These are phyloP conservation scores for Mohoua ochrocephala DNA, from an alignment of 2,113 vertebrate species.

Conservation along the genomic window DNA sequence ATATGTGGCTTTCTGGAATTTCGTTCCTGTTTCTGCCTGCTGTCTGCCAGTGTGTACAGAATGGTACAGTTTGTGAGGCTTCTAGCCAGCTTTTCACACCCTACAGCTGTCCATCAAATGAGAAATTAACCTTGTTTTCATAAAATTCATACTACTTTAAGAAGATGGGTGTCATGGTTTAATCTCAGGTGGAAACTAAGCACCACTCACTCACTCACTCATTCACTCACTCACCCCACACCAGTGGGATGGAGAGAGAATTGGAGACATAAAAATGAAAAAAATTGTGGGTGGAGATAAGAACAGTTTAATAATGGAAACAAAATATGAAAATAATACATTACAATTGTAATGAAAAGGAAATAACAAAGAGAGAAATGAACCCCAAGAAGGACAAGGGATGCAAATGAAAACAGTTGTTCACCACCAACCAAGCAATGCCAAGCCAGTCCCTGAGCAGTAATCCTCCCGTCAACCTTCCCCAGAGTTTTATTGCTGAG, in stretches of 20 bases:
- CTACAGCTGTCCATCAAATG: background rate
- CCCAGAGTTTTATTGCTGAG: background rate
- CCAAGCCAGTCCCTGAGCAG: background rate
- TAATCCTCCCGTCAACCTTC: background rate
- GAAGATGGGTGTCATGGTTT: background rate
- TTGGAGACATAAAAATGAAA: accelerated
- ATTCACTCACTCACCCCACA: background rate
- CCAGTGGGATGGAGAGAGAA: background rate
- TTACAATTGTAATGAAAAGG: background rate
- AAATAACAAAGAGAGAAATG: background rate
- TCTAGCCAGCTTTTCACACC: background rate
- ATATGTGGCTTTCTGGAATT: background rate
- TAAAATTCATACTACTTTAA: background rate
- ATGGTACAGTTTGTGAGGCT: background rate
- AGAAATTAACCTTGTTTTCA: background rate
- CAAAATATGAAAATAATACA: background rate
- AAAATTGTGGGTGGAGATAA: background rate
- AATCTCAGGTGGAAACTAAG: background rate
- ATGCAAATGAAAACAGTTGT: background rate
- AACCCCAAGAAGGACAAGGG: background rate
- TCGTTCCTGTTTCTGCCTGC: background rate
- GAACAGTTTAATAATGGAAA: background rate
- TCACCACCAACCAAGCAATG: background rate
- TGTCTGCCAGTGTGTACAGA: background rate
- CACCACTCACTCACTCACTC: background rate